These are phyloP conservation scores for Premnoplex brunnescens DNA, from an alignment of 2,797 vertebrate species.

Conservation along the genomic window DNA sequence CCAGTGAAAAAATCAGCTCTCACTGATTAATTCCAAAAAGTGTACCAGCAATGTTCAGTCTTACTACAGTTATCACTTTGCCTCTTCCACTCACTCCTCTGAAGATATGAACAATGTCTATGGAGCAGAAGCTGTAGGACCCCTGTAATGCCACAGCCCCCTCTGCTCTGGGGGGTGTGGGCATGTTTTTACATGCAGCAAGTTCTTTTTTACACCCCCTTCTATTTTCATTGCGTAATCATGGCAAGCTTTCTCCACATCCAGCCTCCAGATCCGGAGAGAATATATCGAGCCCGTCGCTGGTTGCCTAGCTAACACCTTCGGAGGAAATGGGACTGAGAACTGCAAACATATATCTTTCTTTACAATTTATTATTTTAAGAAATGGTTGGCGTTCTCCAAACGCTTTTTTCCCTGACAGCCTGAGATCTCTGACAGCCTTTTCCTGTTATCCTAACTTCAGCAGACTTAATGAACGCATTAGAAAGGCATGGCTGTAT, in stretches of 20 bases:
- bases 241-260: conserved; percentile 56
- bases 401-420: accelerated
- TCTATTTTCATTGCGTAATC: conserved; percentile 65
- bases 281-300: conserved; percentile 9
- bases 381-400: not conserved
- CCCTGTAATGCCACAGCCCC: not conserved
- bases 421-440: not conserved
- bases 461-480: not conserved
- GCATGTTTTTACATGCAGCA: conserved; percentile 40
- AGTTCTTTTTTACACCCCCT: conserved; percentile 58
- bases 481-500: not conserved
- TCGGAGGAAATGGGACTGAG: not conserved
- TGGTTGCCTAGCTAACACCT: conserved; percentile 71
- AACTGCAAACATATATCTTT: not conserved
- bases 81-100: not conserved
- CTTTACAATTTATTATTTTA: not conserved
- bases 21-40: not conserved
- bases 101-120: not conserved
- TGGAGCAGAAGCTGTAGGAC: not conserved
- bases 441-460: not conserved
- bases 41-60: not conserved
- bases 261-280: conserved; percentile 59
- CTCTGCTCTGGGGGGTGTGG: conserved; percentile 7
- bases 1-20: not conserved
- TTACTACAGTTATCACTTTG: not conserved